These are phyloP conservation scores for Hyles vespertilio DNA, from an alignment of 1,140 invertebrate genomes.

Conservation along the genomic window DNA sequence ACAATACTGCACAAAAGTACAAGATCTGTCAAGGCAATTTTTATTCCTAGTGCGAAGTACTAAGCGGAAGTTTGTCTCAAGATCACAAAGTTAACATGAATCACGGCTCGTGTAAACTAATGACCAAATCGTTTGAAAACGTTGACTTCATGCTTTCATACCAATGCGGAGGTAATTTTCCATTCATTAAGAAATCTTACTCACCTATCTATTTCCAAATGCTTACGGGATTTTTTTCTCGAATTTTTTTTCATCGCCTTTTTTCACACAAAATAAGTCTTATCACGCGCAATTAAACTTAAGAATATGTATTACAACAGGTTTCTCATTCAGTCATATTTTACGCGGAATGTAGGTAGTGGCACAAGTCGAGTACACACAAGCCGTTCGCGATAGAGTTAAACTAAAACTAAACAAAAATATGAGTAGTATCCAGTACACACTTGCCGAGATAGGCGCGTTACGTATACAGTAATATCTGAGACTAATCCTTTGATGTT, in stretches of 20 bases:
- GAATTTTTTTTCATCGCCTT: constrained; percentile 64
- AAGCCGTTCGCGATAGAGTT: constrained; percentile 3
- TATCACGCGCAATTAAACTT: not conserved
- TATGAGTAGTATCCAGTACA: constrained; percentile 8
- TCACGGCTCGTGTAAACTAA: too few relatives aligned
- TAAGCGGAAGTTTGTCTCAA: too few relatives aligned
- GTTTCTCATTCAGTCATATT: too few relatives aligned
- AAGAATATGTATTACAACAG: too few relatives aligned
- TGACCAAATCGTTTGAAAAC: too few relatives aligned
- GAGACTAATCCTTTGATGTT: constrained; percentile 41
- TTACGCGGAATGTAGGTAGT: too few relatives aligned
- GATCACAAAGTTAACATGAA: too few relatives aligned
- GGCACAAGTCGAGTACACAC: not conserved
- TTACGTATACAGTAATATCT: constrained; percentile 17
- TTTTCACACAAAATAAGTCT: constrained; percentile 6
- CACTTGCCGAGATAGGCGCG: constrained; percentile 11
- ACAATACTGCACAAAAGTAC: not conserved
- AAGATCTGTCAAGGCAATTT: not conserved
- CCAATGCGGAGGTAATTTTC: not conserved
- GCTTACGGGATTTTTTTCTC: constrained; percentile 49
- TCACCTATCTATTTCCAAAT: constrained; percentile 51
- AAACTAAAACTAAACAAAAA: constrained; percentile 11
- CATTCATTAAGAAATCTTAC: constrained; percentile 11
- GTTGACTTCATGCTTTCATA: too few relatives aligned
- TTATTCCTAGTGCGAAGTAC: not conserved